Conservation (phyloP, 1,140 invertebrate genomes). For the Drosophila punjabiensis region DNA sequence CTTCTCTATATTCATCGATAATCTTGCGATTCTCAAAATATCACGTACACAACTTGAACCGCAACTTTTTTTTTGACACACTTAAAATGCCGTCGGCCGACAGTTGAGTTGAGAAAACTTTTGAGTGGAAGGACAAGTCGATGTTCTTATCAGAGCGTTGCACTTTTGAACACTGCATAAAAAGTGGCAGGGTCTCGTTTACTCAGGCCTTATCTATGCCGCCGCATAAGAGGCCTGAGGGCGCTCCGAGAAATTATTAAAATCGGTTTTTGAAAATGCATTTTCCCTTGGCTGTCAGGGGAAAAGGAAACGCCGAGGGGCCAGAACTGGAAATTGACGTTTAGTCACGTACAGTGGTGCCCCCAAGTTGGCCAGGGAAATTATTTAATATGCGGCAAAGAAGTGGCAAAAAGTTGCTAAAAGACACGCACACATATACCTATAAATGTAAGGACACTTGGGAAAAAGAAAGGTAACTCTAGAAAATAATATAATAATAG, state of each 20-base stretch:
- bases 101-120: conserved; percentile 45
- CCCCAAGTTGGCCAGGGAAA: conserved; percentile 58
- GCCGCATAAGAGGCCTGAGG: conserved; percentile 52
- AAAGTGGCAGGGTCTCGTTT: conserved; percentile 35
- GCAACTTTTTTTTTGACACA: conserved; percentile 77
- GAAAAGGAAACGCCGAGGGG: background rate
- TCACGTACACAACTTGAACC: conserved; percentile 60
- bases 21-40: conserved; percentile 59
- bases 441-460: conserved; percentile 8
- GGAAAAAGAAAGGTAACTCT: background rate
- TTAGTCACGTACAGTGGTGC: conserved; percentile 70
- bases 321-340: conserved; percentile 71
- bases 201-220: conserved; percentile 61
- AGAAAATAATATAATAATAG: background rate
- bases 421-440: conserved; percentile 38
- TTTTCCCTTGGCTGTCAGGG: conserved; percentile 38
- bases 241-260: conserved; percentile 68
- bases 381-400: conserved; percentile 76
- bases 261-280: conserved; percentile 70
- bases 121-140: conserved; percentile 39
- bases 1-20: conserved; percentile 21
- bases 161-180: conserved; percentile 69
- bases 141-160: conserved; percentile 72
- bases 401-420: conserved; percentile 68
- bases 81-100: conserved; percentile 62